phyloP scores from a whole-genome alignment of 2,113 vertebrate species.

The Benitochromis conjunctus region DNA sequence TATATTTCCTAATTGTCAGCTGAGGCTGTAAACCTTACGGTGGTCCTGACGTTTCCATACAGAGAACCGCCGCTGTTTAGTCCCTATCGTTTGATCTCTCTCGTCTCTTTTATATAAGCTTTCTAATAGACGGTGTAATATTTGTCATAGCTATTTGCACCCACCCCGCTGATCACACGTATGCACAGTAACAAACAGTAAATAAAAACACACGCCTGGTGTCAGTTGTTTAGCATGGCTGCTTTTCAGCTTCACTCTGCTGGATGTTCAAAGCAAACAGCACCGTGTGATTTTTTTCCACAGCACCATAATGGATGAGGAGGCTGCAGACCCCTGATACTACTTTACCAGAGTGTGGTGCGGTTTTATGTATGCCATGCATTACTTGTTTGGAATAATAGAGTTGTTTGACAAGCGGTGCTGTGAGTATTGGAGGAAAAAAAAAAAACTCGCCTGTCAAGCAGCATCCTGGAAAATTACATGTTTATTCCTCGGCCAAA shows the following conservation, averaged over 20 bases:
- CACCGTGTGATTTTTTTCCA: conserved; percentile 34
- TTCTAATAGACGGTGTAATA: not conserved
- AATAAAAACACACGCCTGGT: conserved; percentile 55
- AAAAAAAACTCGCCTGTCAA: not conserved
- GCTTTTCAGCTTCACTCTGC: conserved; percentile 29
- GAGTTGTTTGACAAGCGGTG: conserved; percentile 21
- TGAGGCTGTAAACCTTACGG: not conserved
- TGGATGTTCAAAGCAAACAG: conserved; percentile 55
- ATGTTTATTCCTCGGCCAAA: not conserved
- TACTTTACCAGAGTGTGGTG: not conserved
- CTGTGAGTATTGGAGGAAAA: not conserved
- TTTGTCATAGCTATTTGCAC: not conserved
- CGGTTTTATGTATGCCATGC: conserved; percentile 28
- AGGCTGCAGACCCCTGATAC: conserved; percentile 5
- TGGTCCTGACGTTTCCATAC: not conserved
- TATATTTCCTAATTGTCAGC: not conserved
- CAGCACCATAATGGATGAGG: conserved; percentile 33
- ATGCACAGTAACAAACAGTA: conserved; percentile 3
- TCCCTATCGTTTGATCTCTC: not conserved
- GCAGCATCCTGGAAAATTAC: not conserved
- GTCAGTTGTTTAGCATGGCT: conserved; percentile 19
- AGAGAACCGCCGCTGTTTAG: not conserved
- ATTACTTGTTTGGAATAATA: conserved; percentile 20
- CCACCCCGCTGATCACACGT: not conserved
- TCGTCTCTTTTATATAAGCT: not conserved